Base-by-base conservation (phyloP, 2,888 invertebrate genomes). In the Drosophila infuscata region DNA sequence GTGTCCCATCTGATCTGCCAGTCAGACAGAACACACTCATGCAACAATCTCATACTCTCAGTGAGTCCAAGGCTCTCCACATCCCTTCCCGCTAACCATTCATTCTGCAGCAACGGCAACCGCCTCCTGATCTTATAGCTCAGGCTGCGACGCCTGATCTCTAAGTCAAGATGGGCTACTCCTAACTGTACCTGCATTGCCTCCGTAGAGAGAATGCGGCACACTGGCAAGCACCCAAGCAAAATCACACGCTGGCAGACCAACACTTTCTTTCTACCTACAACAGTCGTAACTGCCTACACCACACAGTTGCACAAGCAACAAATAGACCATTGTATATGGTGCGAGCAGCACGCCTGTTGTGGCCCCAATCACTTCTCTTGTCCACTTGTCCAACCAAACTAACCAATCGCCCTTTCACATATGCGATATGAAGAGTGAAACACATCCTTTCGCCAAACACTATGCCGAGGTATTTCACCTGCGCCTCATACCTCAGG, bases 261-360 rank as follows among this genome's bases (percentile, higher is more conserved):
- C 38, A 63, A n/a, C 43, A 63, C 33, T 25, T 63, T 43, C 63
- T 58, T 52, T 58, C 63, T 58, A 35, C 57, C 63, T 6, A 11
- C 32, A 43, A 46, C 41, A 57, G 54, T 62, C 25, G 20, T 5
- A 9, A 38, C 69, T 11, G 33, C 33, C 1, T 12, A 38, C 12
- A 70, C 70, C 64, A 70, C 7, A 71, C 61, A 15, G 67, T 15
- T 62, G 67, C 57, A 5, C 67, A 71, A 0, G 71, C 62, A 68
- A 59, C 68, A 38, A 63, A 63, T n/a, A 59, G 49, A 35, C 51
- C 62, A 1, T 12, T 2, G 12, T 67, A 71, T 36, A 67, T 49
- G 33, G 29, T 41, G 17, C 35, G 52, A 0, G 61, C 61, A 29
- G 57, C 57, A 2, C 30, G 43, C 30, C 57, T 70, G 46, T 48